These are phyloP conservation scores for Lysandra coridon DNA, from an alignment of 2,888 invertebrate species.

Conservation along the genomic window DNA sequence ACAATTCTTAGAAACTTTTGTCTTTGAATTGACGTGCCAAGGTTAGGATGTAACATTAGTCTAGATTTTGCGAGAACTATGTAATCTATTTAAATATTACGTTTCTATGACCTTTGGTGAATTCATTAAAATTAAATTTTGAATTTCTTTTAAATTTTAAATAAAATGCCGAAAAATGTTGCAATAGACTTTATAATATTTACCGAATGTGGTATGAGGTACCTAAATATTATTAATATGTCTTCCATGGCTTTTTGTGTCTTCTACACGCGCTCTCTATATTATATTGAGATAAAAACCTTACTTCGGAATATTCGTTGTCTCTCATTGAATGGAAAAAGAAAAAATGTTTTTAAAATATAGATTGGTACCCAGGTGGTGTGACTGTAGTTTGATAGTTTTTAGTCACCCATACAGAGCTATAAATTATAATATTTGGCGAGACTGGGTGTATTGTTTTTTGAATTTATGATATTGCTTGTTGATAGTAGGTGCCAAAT, in stretches of 20 bases:
- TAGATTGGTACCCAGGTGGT: not conserved
- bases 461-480: not conserved
- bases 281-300: too few relatives aligned
- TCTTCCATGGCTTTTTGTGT: too few relatives aligned
- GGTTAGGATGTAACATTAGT: not conserved
- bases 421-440: not conserved
- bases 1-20: slow-evolving; percentile 29
- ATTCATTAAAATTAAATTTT: too few relatives aligned
- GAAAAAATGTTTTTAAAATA: not conserved
- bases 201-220: too few relatives aligned
- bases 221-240: too few relatives aligned
- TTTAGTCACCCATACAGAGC: not conserved
- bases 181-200: too few relatives aligned
- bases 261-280: too few relatives aligned
- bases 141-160: too few relatives aligned
- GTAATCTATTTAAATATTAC: not conserved
- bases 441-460: not conserved
- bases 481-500: not conserved
- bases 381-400: not conserved
- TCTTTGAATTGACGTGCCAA: slow-evolving; percentile 19
- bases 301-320: not conserved
- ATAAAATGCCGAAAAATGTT: too few relatives aligned
- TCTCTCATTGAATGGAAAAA: not conserved
- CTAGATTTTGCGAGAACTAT: not conserved
- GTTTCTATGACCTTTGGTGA: not conserved